Base-by-base conservation (phyloP, 2,888 invertebrate species). In the Erynnis tages region DNA sequence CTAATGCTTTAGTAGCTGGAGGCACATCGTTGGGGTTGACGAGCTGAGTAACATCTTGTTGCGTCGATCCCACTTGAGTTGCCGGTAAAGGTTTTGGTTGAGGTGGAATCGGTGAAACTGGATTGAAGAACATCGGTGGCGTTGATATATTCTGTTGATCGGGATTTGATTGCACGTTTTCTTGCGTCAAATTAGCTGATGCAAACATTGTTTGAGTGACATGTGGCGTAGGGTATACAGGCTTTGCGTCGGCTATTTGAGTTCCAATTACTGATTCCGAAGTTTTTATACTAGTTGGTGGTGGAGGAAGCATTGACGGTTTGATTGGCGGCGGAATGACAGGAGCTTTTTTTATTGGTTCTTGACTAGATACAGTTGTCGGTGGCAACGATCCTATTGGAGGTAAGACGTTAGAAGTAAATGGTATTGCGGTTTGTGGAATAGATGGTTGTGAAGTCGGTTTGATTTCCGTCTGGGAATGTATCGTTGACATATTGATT, bases 101-200 rank as follows among this genome's bases (percentile, higher is more conserved):
- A 40, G n/a, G 3, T 14, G 13, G 37, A 10, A 11, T 5, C 10
- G 35, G 10, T 14, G 50, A n/a, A 21, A 2, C 47, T 3, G 67
- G 60, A 57, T 66, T 73, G 23, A 67, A 70, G 41, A 74, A 70
- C 16, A 58, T 54, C 23, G 71, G 58, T 8, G 67, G 61, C 10
- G 62, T 41, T 6, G 35, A 11, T 40, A 30, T 23, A 14, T 38
- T 48, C 11, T 11, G 10, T 50, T 45, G 11, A 46, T 21, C 13
- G 1, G 19, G 10, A 21, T 23, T 23, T 38, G 34, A 11, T 4
- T 14, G n/a, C 4, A 2, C 4, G 1, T 8, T 6, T 4, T 45
- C 34, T 10, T 25, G 14, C 4, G 23, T 7, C 7, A 35, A 8
- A 27, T 17, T 11, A 4, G 25, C 10, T 0, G 46, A n/a, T 8